Evolutionary conservation across 1,140 invertebrate genomes (phyloP).

Genomic region (Scaptomyza pallida): DNA sequence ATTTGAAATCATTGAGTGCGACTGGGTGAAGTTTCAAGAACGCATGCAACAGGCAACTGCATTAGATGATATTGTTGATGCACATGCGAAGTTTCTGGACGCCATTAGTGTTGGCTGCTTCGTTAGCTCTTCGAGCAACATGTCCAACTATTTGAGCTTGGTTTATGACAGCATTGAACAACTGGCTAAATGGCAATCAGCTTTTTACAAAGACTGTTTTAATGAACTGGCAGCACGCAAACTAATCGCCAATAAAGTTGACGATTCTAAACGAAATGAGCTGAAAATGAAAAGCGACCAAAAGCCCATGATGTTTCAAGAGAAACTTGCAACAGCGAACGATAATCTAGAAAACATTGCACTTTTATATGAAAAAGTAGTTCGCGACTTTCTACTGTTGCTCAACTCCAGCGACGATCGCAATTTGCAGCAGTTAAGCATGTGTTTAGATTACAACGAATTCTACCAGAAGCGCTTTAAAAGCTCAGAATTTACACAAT

Average conservation of each 20-base stretch:
- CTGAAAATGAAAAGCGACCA: conserved; percentile 86
- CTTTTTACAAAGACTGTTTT: conserved; percentile 85
- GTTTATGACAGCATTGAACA: conserved; percentile 85
- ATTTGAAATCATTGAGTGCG: conserved; percentile 97
- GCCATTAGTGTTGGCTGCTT: conserved; percentile 92
- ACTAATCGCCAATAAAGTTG: conserved; percentile 76
- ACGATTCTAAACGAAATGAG: conserved; percentile 85
- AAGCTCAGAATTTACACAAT: conserved; percentile 69
- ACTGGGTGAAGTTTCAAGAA: conserved; percentile 92
- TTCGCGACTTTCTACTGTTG: conserved; percentile 84
- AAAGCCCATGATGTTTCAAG: conserved; percentile 86
- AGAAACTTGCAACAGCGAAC: conserved; percentile 87
- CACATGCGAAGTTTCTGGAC: conserved; percentile 93
- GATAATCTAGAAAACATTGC: conserved; percentile 88
- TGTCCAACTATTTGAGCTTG: conserved; percentile 85
- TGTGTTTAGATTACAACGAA: conserved; percentile 95
- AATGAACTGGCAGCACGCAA: conserved; percentile 85
- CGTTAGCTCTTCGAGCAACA: conserved; percentile 87
- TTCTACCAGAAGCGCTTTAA: conserved; percentile 93
- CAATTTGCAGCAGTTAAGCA: conserved; percentile 93
- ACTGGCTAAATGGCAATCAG: conserved; percentile 85
- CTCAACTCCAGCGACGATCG: conserved; percentile 84
- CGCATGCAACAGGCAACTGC: conserved; percentile 90
- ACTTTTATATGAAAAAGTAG: conserved; percentile 87
- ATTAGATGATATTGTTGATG: conserved; percentile 94